A percentile compares a stretch with the other conserved stretches of the same genome.
These are phyloP conservation scores for Narcine bancroftii DNA, from an alignment of 2,113 vertebrate genomes.

Conservation along the genomic window DNA sequence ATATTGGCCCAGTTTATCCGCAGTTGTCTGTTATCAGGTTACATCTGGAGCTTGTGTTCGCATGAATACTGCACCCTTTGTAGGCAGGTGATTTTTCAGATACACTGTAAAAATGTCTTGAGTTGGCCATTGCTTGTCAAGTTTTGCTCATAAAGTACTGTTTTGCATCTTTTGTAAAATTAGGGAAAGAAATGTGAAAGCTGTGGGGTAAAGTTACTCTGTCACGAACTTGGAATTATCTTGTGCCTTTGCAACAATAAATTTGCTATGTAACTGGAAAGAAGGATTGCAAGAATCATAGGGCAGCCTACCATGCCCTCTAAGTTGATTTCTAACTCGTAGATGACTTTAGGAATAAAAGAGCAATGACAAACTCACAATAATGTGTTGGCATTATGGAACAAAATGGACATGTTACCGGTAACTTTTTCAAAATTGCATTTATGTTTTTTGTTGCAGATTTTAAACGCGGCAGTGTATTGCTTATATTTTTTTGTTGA, in stretches of 20 bases:
- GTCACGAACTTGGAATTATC: not conserved
- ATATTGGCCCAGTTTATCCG: constrained; percentile 44
- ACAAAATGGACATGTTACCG: not conserved
- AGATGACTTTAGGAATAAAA: not conserved
- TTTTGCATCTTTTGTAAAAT: not conserved
- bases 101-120: constrained; percentile 41
- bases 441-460: not conserved
- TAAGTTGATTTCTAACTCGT: not conserved
- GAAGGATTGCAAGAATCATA: not conserved
- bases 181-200: not conserved
- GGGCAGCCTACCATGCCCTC: not conserved
- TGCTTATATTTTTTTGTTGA: too few species aligned
- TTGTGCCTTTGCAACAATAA: not conserved
- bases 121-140: constrained; percentile 35
- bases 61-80: constrained; percentile 40
- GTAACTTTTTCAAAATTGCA: not conserved
- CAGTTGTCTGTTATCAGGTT: constrained; percentile 43
- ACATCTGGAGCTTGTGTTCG: constrained; percentile 26
- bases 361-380: too few species aligned
- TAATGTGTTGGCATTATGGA: not conserved
- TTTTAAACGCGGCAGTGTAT: not conserved
- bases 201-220: not conserved
- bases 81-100: constrained; percentile 40
- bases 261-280: constrained; percentile 2
- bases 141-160: not conserved